Evolutionary conservation across 1,140 invertebrate species (phyloP).

Genomic region (Drosophila nasuta): DNA sequence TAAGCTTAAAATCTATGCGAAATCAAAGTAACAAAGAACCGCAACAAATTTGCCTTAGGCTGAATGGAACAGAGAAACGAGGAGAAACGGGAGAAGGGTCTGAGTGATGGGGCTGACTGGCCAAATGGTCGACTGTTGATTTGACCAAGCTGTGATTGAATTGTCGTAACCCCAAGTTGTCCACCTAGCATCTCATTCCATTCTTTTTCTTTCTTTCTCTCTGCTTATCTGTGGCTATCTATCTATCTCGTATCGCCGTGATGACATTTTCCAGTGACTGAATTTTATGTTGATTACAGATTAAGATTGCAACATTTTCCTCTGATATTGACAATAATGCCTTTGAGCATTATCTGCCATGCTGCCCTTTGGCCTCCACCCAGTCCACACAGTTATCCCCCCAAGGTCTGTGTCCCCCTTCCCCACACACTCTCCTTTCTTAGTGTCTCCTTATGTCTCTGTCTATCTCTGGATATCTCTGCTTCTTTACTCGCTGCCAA

Average conservation of each 20-base stretch:
- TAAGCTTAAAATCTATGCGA: conserved; percentile 72
- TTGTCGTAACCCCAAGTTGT: conserved; percentile 66
- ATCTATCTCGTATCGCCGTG: conserved; percentile 47
- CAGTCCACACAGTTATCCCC: conserved; percentile 18
- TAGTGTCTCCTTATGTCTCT: background rate
- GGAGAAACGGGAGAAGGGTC: background rate
- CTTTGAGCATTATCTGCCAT: conserved; percentile 64
- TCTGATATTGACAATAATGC: conserved; percentile 79
- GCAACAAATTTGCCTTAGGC: conserved; percentile 74
- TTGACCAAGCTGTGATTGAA: conserved; percentile 74
- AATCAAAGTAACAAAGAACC: conserved; percentile 80
- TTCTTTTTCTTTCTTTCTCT: conserved; percentile 3
- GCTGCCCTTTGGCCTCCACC: conserved; percentile 54
- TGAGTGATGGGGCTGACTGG: conserved; percentile 52
- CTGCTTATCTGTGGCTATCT: conserved; percentile 17
- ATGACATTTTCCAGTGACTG: conserved; percentile 81
- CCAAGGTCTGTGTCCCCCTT: conserved; percentile 32
- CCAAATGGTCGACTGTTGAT: conserved; percentile 69
- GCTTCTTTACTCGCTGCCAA: conserved; percentile 37
- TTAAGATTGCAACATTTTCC: conserved; percentile 81
- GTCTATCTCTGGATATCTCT: conserved; percentile 15
- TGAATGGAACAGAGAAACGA: background rate
- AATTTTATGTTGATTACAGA: conserved; percentile 83
- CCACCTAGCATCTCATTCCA: conserved; percentile 20
- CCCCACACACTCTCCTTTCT: conserved; percentile 9